Base-by-base conservation (phyloP, 2,888 invertebrate species). In the Azorinus chamasolen region DNA sequence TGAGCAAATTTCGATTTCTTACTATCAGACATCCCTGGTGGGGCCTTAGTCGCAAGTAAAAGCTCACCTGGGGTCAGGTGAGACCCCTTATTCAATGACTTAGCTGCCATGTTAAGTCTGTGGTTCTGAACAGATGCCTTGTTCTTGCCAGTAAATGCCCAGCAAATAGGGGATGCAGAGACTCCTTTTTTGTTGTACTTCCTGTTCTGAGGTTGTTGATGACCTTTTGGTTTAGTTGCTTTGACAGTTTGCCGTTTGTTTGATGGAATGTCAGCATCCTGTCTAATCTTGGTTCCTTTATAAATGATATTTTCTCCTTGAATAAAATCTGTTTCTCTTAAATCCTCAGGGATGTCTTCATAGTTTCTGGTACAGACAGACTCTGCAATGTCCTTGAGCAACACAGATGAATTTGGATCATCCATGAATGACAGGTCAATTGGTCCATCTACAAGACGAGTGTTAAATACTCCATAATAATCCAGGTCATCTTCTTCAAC, bases 71-170 rank as follows among this genome's bases (percentile, higher is more conserved):
- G 72, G 0, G 69, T 72, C 6, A 37, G 72, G 43, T 78, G 58
- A 32, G 64, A 69, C 61, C 57, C 61, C 45, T 62, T 68, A 12
- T 22, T 37, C 5, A 58, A 22, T 18, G 53, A 32, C 8, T 65
- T 77, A 14, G 75, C 72, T 27, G 76, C 70, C 39, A 73, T 54
- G 48, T 78, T 83, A 14, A 87, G 74, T 48, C 79, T 69, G 54
- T 87, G 79, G 63, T 87, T 87, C 54, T 79, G 82, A 6, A 87
- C 85, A n/a, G 71, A 57, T n/a, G 85, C 82, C 58, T 69, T 66
- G 48, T 82, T 81, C 18, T 75, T 87, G 14, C 85, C 87, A 24
- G 85, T 79, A 51, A 84, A 85, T 12, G 85, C 79, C 84, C 86
- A 84, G 20, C 61, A 75, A 14, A 76, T 55, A 14, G 78, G 82